Evolutionary conservation across 2,888 invertebrate genomes (phyloP), one percentile per base, ranked within the genome.

Genomic region (Andrena flavipes): DNA sequence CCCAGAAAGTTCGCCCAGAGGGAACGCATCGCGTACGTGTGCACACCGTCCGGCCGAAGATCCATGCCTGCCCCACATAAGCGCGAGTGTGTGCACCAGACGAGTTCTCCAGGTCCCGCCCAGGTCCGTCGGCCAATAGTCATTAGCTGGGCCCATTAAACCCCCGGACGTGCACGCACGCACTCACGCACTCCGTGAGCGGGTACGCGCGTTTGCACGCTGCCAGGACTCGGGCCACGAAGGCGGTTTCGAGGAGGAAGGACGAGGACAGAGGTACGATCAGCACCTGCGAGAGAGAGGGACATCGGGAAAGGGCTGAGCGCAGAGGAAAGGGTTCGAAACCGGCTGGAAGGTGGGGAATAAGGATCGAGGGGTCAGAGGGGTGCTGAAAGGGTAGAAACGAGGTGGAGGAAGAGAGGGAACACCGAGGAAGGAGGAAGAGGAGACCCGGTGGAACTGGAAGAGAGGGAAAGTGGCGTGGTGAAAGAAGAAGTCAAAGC

Each of bases 61-160:
- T 48, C 63, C 29, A 54, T 70, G 67, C 51, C 71, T 82, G 82
- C 70, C 73, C 78, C 77, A 78, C 84, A 79, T 86, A 77, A 64
- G 29, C 73, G 48, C 80, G 77, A 71, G 74, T 78, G 83, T 75
- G 87, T 84, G 79, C 87, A 86, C 82, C 89, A 82, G 85, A 88
- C 85, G 91, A 91, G 89, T 89, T 91, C 90, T 89, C 88, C 87
- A 90, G 91, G 94, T 93, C 93, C 93, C 94, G 94, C 94, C 94
- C 94, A 93, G 90, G 91, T 92, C 92, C 90, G 91, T 90, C 90
- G 93, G 92, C 94, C 94, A 94, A 94, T 94, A 93, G 94, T 94
- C 93, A 94, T 94, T 94, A 94, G 92, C 93, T 91, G 93, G 92
- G 92, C 92, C 94, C 94, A 94, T 94, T 94, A 93, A 93, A 93